Percentiles rank a stretch among this genome's conserved stretches.
Conservation (phyloP, 2,888 invertebrate species). For the Cylloceria caligata region DNA sequence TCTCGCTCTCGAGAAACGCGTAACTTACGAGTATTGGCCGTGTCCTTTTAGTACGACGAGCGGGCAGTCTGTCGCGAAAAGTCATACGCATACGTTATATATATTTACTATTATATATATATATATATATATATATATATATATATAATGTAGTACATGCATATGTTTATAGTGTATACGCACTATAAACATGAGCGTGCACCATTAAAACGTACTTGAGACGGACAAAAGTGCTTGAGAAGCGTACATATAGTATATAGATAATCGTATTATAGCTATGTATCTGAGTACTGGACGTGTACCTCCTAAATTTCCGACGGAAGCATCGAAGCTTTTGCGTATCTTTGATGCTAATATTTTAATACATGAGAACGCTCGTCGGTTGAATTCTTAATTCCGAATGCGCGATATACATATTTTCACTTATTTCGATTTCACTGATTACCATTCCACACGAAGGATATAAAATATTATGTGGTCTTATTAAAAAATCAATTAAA, state of each 20-base stretch:
- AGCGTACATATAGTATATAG: no score
- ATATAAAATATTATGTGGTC: not conserved
- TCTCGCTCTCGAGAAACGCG: slow-evolving; percentile 43
- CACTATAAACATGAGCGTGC: not conserved
- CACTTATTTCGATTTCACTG: not conserved
- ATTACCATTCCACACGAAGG: not conserved
- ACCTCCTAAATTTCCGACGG: not conserved
- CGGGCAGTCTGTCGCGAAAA: not conserved
- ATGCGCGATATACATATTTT: slow-evolving; percentile 5
- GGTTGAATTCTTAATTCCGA: slow-evolving; percentile 26
- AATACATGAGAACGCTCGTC: slow-evolving; percentile 31
- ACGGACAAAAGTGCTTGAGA: slow-evolving; percentile 27
- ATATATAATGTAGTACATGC: not conserved
- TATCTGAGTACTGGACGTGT: slow-evolving; percentile 32
- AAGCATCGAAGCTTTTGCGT: slow-evolving; percentile 17
- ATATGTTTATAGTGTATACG: not conserved
- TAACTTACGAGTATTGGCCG: slow-evolving; percentile 35
- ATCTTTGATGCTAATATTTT: slow-evolving; percentile 48
- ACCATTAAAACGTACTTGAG: slow-evolving; percentile 12
- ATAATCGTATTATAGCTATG: slow-evolving; percentile 47
- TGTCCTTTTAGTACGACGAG: slow-evolving; percentile 6
- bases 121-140: not conserved
- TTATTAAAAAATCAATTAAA: not conserved
- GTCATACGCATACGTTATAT: not conserved
- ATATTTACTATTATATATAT: not conserved